Evolutionary conservation across 2,888 invertebrate species (phyloP).

Genomic region (Iphiclides podalirius): DNA sequence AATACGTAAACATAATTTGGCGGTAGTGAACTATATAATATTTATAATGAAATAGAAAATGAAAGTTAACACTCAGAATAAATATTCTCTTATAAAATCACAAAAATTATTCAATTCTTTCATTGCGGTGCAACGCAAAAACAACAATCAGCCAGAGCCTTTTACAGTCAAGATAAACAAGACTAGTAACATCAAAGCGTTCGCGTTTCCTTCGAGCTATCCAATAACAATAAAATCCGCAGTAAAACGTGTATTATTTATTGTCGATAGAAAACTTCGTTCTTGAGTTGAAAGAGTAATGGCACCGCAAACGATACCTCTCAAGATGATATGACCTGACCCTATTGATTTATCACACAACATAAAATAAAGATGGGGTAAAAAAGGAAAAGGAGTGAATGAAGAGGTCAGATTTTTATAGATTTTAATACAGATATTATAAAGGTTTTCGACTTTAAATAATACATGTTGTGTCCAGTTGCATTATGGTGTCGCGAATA

Average conservation of each 20-base stretch:
- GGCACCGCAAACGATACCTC: constrained; percentile 43
- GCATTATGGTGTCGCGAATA: no score
- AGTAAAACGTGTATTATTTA: constrained; percentile 71
- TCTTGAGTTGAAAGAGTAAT: constrained; percentile 42
- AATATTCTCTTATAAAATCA: no score
- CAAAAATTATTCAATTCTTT: no score
- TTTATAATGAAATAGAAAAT: no score
- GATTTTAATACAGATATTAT: no score
- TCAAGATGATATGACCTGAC: constrained; percentile 27
- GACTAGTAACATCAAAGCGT: constrained; percentile 44
- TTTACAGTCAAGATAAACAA: constrained; percentile 24
- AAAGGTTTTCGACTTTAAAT: no score
- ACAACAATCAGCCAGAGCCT: constrained; percentile 32
- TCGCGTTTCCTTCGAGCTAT: constrained; percentile 49
- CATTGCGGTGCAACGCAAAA: background rate
- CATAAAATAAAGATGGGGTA: constrained; percentile 1
- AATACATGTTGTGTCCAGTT: no score
- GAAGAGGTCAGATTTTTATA: background rate
- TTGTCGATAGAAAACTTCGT: constrained; percentile 43
- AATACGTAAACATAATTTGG: no score
- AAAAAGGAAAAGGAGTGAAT: background rate
- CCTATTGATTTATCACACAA: constrained; percentile 17
- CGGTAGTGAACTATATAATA: no score
- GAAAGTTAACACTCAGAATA: no score
- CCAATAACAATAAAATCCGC: constrained; percentile 69